A percentile compares a stretch with the other conserved stretches of the same genome.
Conservation (phyloP, 2,797 vertebrate species). For the Glyptemys insculpta region DNA sequence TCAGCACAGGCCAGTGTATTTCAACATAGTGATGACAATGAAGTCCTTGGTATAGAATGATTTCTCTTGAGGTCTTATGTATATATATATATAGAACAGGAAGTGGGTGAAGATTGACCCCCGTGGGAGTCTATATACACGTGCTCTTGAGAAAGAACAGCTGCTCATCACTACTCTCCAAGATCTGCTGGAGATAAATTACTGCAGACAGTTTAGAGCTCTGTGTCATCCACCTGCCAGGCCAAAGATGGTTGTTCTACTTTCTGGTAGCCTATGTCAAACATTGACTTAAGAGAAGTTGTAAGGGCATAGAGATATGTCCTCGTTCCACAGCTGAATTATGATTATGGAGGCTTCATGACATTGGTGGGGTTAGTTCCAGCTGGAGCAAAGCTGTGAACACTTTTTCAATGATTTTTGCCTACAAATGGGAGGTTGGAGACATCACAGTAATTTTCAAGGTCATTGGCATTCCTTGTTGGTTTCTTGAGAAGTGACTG, state of each 20-base stretch:
- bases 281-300: neutral
- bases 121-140: accelerated
- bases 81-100: too few species aligned
- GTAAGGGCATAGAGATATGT: accelerated
- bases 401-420: neutral
- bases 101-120: neutral
- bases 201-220: neutral
- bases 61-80: neutral
- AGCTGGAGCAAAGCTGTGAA: too few species aligned
- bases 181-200: neutral
- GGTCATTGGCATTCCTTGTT: accelerated
- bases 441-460: neutral
- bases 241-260: accelerated
- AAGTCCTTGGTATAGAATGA: accelerated
- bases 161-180: neutral
- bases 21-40: accelerated
- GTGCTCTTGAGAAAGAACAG: accelerated
- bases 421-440: neutral
- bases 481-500: neutral
- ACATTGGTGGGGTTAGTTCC: neutral
- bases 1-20: neutral
- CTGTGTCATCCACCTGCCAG: too few species aligned
- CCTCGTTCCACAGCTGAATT: neutral
- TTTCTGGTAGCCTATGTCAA: neutral
- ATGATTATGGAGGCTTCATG: accelerated